These are phyloP conservation scores for Fabriciana adippe DNA, from an alignment of 2,888 invertebrate species.

Conservation along the genomic window DNA sequence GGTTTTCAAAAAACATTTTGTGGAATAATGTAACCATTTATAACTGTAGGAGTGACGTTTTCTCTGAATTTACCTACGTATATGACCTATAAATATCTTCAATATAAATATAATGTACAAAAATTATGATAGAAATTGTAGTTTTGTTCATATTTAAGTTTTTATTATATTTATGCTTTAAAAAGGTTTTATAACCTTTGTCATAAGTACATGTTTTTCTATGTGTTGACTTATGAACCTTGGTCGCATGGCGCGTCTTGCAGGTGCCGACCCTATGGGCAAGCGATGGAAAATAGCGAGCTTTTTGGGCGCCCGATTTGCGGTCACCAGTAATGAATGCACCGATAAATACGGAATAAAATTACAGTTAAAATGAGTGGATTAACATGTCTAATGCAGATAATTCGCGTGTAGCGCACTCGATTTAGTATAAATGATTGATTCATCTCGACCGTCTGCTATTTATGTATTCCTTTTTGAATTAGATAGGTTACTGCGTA, in stretches of 20 bases:
- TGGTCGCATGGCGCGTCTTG: conserved; percentile 1
- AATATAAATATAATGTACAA: too few species aligned
- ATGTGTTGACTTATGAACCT: conserved; percentile 27
- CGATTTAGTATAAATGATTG: conserved; percentile 74
- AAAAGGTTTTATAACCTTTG: background rate
- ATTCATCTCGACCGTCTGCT: conserved; percentile 48
- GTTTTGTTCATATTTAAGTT: too few species aligned
- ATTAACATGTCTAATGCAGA: conserved; percentile 83
- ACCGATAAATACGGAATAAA: conserved; percentile 83
- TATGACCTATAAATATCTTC: too few species aligned
- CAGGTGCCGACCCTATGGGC: conserved; percentile 35
- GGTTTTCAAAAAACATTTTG: conserved; percentile 24
- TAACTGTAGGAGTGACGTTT: background rate
- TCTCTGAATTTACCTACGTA: too few species aligned
- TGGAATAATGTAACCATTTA: too few species aligned
- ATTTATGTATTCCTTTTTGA: conserved; percentile 42
- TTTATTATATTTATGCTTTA: too few species aligned
- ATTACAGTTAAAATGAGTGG: conserved; percentile 83
- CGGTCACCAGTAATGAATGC: conserved; percentile 80
- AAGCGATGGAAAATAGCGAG: conserved; percentile 73
- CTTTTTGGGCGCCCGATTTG: conserved; percentile 81
- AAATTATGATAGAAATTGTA: too few species aligned
- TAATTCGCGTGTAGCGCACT: conserved; percentile 75
- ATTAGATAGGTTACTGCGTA: conserved; percentile 11
- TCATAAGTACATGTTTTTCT: background rate